These are phyloP conservation scores for Luperina testacea DNA, from an alignment of 2,888 invertebrate species.

Conservation along the genomic window DNA sequence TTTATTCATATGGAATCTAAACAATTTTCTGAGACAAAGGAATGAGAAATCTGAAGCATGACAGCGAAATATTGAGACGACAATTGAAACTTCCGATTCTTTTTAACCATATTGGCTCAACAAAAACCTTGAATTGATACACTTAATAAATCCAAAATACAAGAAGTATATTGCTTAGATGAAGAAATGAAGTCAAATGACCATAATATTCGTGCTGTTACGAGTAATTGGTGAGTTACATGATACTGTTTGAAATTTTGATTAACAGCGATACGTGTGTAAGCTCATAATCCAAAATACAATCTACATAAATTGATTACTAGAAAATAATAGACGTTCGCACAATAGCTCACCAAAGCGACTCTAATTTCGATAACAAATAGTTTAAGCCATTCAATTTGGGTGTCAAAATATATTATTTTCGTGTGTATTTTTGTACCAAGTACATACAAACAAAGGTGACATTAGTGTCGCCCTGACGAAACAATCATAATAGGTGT, in stretches of 20 bases:
- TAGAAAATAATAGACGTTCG: conserved; percentile 31
- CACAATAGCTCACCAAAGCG: not conserved
- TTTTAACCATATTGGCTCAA: not conserved
- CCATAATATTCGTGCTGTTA: not conserved
- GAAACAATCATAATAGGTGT: conserved; percentile 20
- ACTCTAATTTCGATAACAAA: conserved; percentile 24
- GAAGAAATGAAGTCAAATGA: not conserved
- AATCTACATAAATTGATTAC: conserved; percentile 34
- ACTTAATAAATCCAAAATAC: not conserved
- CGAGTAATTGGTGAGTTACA: not conserved
- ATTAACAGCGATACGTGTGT: conserved; percentile 16
- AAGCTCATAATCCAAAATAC: conserved; percentile 25
- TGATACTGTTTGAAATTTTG: conserved; percentile 6
- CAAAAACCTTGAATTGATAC: not conserved
- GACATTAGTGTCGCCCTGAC: conserved; percentile 37
- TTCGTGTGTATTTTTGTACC: conserved; percentile 42
- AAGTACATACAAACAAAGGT: conserved; percentile 49
- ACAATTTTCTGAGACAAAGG: not conserved
- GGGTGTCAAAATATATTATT: conserved; percentile 14
- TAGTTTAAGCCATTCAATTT: conserved; percentile 25
- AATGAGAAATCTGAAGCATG: not conserved
- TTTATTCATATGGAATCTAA: not conserved
- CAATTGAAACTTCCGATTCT: not conserved
- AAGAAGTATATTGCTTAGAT: not conserved
- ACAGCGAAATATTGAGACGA: not conserved